These are phyloP conservation scores for Elysia crispata DNA, from an alignment of 2,888 invertebrate genomes.

Conservation along the genomic window DNA sequence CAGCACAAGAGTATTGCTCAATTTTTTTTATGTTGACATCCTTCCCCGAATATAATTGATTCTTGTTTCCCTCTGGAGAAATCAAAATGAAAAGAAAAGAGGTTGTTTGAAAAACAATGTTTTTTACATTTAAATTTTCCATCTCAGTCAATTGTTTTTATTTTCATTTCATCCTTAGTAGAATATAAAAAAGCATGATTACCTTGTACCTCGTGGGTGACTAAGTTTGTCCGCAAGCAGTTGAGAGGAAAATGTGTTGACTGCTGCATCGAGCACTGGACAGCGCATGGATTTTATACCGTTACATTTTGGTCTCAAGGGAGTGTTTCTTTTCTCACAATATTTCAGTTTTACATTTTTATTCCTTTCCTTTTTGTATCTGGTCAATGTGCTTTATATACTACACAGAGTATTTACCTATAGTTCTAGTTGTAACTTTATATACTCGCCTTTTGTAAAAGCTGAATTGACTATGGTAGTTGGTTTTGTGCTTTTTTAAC, in stretches of 20 bases:
- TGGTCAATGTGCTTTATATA: not conserved
- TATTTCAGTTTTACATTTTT: not conserved
- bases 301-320: slow-evolving; percentile 17
- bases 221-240: slow-evolving; percentile 43
- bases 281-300: slow-evolving; percentile 43
- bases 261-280: slow-evolving; percentile 59
- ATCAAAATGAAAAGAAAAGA: too few relatives aligned
- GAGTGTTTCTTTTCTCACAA: not conserved
- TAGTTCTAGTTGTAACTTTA: not conserved
- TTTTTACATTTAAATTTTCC: too few relatives aligned
- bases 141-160: too few relatives aligned
- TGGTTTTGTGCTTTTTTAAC: not conserved
- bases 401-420: not conserved
- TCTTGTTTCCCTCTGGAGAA: too few relatives aligned
- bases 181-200: slow-evolving; percentile 1
- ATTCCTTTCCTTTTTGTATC: not conserved
- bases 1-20: not conserved
- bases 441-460: not conserved
- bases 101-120: too few relatives aligned
- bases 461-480: too few relatives aligned
- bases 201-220: not conserved
- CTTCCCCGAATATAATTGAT: too few relatives aligned
- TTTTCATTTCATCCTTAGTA: not conserved
- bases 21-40: not conserved
- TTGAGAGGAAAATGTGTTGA: slow-evolving; percentile 60